A percentile compares a stretch with the other conserved stretches of the same genome.
phyloP scores from a whole-genome alignment of 2,888 invertebrate genomes.

The Oxycera nigricornis region DNA sequence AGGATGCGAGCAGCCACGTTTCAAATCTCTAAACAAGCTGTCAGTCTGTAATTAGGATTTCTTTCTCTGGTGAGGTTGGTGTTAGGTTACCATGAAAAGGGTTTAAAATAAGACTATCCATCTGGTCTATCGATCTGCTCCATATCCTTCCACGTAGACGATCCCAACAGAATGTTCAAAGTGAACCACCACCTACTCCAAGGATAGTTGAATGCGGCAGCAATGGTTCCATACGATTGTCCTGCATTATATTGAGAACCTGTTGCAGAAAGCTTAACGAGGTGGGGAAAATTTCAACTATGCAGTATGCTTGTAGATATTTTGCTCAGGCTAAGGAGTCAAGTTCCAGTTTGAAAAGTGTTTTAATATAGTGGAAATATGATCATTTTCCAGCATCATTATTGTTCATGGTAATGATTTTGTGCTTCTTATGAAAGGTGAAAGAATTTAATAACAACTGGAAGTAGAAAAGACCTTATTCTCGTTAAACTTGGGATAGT shows the following conservation, averaged over 20 bases:
- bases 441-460: too few species aligned
- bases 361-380: conserved; percentile 20
- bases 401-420: background rate
- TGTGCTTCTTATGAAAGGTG: too few species aligned
- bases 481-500: too few species aligned
- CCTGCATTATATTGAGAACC: conserved; percentile 1
- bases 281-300: conserved; percentile 24
- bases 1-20: background rate
- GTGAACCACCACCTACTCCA: background rate
- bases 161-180: background rate
- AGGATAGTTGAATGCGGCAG: background rate
- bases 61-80: background rate
- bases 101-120: background rate
- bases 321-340: background rate
- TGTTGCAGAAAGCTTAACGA: conserved; percentile 32
- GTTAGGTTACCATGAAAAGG: background rate
- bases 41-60: conserved; percentile 15
- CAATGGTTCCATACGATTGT: background rate
- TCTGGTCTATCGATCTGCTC: background rate
- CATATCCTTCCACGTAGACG: background rate
- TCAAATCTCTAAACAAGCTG: conserved; percentile 14
- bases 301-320: background rate
- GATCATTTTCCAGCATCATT: background rate
- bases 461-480: too few species aligned
- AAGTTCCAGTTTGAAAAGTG: conserved; percentile 5